These are phyloP conservation scores for Zosterops lateralis DNA, from an alignment of 2,113 vertebrate species.

Conservation along the genomic window DNA sequence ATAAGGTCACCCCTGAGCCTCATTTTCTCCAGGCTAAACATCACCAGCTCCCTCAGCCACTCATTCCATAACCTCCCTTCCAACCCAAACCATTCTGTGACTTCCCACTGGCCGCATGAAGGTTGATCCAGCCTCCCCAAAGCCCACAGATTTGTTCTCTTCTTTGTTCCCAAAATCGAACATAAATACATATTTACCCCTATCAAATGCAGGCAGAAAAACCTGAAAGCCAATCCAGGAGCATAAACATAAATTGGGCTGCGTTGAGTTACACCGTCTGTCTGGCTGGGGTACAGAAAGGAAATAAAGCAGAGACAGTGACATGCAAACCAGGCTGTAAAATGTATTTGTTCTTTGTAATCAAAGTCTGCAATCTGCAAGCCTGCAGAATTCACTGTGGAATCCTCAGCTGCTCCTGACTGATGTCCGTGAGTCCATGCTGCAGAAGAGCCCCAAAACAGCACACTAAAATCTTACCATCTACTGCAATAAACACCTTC, in stretches of 20 bases:
- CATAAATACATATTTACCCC: not conserved
- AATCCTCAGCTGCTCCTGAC: not conserved
- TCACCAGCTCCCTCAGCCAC: not conserved
- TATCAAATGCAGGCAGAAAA: not conserved
- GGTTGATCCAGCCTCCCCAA: not conserved
- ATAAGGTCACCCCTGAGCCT: not conserved
- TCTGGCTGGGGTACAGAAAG: not conserved
- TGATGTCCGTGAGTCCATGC: rapidly evolving
- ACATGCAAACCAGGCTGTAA: not conserved
- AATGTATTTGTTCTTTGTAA: not conserved
- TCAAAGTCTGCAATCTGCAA: not conserved
- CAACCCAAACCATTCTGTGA: not conserved
- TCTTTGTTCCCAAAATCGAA: not conserved
- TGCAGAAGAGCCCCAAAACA: not conserved
- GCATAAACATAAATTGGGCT: not conserved
- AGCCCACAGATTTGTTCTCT: not conserved
- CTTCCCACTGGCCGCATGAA: rapidly evolving
- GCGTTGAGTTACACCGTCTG: not conserved
- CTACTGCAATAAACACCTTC: not conserved
- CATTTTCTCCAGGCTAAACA: not conserved
- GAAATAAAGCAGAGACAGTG: not conserved
- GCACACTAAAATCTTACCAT: not conserved
- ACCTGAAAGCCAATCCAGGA: not conserved
- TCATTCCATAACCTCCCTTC: not conserved
- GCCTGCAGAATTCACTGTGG: not conserved